Conservation (phyloP, 2,113 vertebrate species). For the Naja naja region DNA sequence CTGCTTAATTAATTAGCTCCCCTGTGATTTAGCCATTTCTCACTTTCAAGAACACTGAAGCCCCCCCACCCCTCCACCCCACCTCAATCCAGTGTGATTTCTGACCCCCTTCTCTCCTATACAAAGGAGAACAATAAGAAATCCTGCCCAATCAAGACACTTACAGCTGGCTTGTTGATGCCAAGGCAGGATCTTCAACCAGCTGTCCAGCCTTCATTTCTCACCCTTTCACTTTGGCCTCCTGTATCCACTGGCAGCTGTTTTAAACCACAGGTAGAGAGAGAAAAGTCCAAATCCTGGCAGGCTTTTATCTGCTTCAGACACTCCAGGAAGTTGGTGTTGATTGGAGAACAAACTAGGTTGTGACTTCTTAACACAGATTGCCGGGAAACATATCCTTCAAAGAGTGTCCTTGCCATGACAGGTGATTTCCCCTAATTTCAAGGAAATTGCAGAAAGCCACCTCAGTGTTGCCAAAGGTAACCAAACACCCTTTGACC, state of each 20-base stretch:
- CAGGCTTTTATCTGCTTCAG: background rate
- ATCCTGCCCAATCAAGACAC: background rate
- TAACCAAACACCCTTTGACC: background rate
- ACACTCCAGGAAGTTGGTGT: background rate
- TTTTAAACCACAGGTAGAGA: background rate
- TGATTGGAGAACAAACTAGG: background rate
- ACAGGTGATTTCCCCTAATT: background rate
- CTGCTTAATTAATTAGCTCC: background rate
- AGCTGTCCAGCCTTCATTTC: background rate
- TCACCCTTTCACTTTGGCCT: background rate
- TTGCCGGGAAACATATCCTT: background rate
- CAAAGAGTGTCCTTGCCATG: background rate
- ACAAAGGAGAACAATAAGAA: background rate
- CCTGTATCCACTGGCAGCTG: background rate
- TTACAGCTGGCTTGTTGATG: background rate
- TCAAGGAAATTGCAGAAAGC: background rate
- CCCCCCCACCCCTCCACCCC: too few relatives aligned
- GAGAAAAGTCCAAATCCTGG: background rate
- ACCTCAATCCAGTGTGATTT: background rate
- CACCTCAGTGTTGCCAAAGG: background rate
- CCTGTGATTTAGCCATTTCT: background rate
- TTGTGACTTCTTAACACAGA: background rate
- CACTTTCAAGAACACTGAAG: background rate
- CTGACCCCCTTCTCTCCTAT: background rate
- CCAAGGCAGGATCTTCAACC: background rate